Evolutionary conservation across 2,888 invertebrate species (phyloP).

Genomic region (Uloborus plumipes): DNA sequence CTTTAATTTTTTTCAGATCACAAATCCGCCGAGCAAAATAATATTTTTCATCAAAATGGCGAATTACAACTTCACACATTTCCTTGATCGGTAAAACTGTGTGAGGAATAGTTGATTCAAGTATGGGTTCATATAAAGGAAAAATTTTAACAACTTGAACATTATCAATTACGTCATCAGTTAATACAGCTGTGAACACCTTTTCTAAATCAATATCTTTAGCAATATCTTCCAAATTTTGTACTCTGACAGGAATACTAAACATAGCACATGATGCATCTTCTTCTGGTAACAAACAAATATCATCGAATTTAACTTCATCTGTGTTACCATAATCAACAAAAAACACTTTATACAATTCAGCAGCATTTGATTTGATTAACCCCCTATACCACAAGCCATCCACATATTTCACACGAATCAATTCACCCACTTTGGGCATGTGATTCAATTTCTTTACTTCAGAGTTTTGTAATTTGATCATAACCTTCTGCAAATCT

Average conservation of each 20-base stretch:
- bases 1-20: constrained; percentile 2
- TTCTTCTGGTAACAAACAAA: constrained; percentile 14
- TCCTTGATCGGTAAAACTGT: not conserved
- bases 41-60: constrained; percentile 17
- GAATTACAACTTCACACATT: constrained; percentile 2
- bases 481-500: constrained; percentile 5
- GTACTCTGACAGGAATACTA: constrained; percentile 15
- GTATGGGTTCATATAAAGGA: not conserved
- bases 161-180: not conserved
- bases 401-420: constrained; percentile 26
- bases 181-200: constrained; percentile 3
- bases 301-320: not conserved
- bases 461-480: not conserved
- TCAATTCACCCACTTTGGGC: constrained; percentile 28
- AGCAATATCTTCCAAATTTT: not conserved
- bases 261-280: constrained; percentile 14
- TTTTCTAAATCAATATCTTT: not conserved
- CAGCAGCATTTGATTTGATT: constrained; percentile 6
- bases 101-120: constrained; percentile 1
- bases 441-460: not conserved
- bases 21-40: constrained; percentile 14
- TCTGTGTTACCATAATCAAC: constrained; percentile 44
- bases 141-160: constrained; percentile 14
- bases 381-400: constrained; percentile 18
- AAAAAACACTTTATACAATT: constrained; percentile 26